Percentiles rank a stretch among this genome's conserved stretches.
phyloP scores from a whole-genome alignment of 2,888 invertebrate species.

The Dolomedes plantarius region DNA sequence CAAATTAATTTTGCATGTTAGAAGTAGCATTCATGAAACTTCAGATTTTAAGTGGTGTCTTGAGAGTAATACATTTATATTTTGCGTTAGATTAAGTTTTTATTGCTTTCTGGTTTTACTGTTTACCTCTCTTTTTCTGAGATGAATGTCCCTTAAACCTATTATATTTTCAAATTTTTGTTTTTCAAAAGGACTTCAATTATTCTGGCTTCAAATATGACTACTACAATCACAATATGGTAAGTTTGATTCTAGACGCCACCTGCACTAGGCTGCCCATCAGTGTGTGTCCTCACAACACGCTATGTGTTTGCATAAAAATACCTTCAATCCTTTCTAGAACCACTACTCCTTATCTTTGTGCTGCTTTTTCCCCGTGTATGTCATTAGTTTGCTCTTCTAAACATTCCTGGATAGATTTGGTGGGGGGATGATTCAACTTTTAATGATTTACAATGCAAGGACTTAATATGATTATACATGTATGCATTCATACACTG shows the following conservation, averaged over 20 bases:
- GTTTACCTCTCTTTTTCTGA: neutral
- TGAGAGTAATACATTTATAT: too few relatives aligned
- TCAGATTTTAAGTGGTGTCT: too few relatives aligned
- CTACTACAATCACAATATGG: slow-evolving; percentile 63
- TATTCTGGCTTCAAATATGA: slow-evolving; percentile 67
- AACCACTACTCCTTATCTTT: neutral
- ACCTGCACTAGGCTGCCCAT: neutral
- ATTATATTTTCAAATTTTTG: slow-evolving; percentile 36
- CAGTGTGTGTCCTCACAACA: neutral
- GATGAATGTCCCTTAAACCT: neutral
- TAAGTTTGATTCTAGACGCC: slow-evolving; percentile 59
- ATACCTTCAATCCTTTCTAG: neutral
- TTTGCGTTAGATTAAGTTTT: too few relatives aligned
- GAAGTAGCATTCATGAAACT: too few relatives aligned
- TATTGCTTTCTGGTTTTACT: too few relatives aligned
- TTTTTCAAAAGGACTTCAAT: slow-evolving; percentile 65
- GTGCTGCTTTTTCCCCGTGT: slow-evolving; percentile 13
- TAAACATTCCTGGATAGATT: too few relatives aligned
- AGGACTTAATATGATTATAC: too few relatives aligned
- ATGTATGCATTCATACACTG: too few relatives aligned
- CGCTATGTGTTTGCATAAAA: slow-evolving; percentile 3
- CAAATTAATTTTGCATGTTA: too few relatives aligned
- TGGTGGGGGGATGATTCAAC: too few relatives aligned
- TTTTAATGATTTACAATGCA: too few relatives aligned
- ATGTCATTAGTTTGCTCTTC: neutral